Evolutionary conservation across 2,888 invertebrate species (phyloP).

Genomic region (Callyntrura sp.): DNA sequence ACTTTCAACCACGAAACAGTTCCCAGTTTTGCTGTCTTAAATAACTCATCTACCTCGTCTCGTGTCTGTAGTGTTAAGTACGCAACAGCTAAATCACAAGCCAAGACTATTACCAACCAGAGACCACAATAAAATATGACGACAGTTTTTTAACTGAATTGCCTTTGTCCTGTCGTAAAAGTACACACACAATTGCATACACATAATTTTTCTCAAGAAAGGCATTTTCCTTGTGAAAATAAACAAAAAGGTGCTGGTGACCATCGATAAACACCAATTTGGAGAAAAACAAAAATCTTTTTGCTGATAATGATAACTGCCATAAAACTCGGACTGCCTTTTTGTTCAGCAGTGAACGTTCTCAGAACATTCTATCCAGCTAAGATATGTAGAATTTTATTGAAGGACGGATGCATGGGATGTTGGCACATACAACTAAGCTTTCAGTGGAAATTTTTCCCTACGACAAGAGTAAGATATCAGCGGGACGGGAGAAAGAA

Average conservation of each 20-base stretch:
- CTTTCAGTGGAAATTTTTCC: not conserved
- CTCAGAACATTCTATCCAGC: constrained; percentile 53
- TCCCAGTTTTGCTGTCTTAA: not conserved
- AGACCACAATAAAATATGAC: constrained; percentile 50
- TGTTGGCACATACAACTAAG: not conserved
- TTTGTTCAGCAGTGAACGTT: constrained; percentile 26
- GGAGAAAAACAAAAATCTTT: not conserved
- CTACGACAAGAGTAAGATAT: not conserved
- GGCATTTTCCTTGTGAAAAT: not conserved
- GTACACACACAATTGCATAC: not conserved
- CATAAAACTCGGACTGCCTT: constrained; percentile 46
- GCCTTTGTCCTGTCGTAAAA: constrained; percentile 41
- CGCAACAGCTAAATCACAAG: constrained; percentile 2
- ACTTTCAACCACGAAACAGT: not conserved
- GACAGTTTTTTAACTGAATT: constrained; percentile 16
- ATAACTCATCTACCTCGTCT: too few relatives aligned
- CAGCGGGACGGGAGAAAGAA: not conserved
- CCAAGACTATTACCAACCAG: constrained; percentile 51
- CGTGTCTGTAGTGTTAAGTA: constrained; percentile 7
- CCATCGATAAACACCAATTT: constrained; percentile 23
- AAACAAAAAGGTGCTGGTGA: not conserved
- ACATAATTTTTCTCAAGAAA: not conserved
- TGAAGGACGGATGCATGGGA: not conserved
- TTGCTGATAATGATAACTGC: constrained; percentile 45
- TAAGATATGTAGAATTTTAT: not conserved